phyloP scores from a whole-genome alignment of 2,113 vertebrate species.

The Psammodynastes pulverulentus region DNA sequence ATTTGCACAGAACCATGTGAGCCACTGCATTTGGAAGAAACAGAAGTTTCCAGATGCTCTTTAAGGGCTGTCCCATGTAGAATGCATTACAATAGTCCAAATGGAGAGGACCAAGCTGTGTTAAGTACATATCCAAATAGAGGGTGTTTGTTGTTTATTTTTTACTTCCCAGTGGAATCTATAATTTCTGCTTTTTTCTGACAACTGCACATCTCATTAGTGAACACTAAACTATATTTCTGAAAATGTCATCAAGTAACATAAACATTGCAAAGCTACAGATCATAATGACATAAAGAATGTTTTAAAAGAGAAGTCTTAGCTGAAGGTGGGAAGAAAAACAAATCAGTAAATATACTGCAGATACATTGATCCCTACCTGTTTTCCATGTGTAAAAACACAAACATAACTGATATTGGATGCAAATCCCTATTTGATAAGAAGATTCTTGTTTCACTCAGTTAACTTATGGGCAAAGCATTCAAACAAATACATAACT shows the following conservation, averaged over 20 bases:
- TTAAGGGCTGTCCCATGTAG: not conserved
- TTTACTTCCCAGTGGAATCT: not conserved
- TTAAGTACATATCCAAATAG: not conserved
- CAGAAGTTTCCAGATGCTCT: not conserved
- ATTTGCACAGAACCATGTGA: not conserved
- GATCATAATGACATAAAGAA: not conserved
- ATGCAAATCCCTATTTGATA: not conserved
- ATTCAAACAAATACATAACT: not conserved
- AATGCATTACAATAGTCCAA: not conserved
- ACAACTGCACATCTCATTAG: not conserved
- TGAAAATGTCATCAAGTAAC: not conserved
- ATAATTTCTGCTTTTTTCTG: not conserved
- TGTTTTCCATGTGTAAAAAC: not conserved
- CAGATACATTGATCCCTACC: not conserved
- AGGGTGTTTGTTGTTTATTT: not conserved
- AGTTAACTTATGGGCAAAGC: not conserved
- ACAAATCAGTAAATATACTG: not conserved
- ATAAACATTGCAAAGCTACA: not conserved
- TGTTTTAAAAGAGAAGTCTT: not conserved
- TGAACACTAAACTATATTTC: not conserved
- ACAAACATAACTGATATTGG: not conserved
- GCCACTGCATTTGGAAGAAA: not conserved
- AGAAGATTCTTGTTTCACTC: not conserved
- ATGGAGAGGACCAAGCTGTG: not conserved
- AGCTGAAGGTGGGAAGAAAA: not conserved